These are phyloP conservation scores for Bembecia ichneumoniformis DNA, from an alignment of 2,888 invertebrate genomes.

Conservation along the genomic window DNA sequence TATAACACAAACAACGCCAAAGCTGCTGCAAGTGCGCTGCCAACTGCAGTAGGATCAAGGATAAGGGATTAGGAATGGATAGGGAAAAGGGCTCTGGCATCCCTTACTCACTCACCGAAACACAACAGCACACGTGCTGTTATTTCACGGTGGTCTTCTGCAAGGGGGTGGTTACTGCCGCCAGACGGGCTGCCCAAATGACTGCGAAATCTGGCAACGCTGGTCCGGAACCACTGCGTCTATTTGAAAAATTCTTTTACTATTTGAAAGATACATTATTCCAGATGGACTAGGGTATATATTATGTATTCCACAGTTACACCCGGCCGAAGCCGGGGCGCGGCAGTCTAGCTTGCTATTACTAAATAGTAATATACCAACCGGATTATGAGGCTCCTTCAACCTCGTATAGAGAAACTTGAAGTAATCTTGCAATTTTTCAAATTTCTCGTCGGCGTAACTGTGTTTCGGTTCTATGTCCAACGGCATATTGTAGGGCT, in stretches of 20 bases:
- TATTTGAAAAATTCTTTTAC: neutral
- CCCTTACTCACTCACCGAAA: too few relatives aligned
- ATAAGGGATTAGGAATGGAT: too few relatives aligned
- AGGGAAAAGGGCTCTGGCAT: too few relatives aligned
- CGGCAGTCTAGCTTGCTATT: neutral
- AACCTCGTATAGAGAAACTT: constrained; percentile 50
- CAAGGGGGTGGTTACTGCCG: too few relatives aligned
- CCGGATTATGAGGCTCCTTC: constrained; percentile 58
- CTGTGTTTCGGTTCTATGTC: constrained; percentile 45
- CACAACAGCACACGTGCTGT: too few relatives aligned
- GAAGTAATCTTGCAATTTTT: constrained; percentile 47
- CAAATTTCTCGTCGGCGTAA: constrained; percentile 58
- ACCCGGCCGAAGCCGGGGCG: neutral
- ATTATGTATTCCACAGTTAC: neutral
- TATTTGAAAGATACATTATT: neutral
- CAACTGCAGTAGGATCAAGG: too few relatives aligned
- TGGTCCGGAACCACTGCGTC: too few relatives aligned
- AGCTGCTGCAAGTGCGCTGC: too few relatives aligned
- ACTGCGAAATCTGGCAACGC: too few relatives aligned
- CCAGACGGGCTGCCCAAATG: too few relatives aligned
- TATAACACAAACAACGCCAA: too few relatives aligned
- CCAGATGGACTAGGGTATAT: neutral
- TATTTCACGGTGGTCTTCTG: too few relatives aligned
- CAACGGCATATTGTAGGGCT: constrained; percentile 54
- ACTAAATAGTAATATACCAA: constrained; percentile 10